These are phyloP conservation scores for Epistrophella euchroma DNA, from an alignment of 2,888 invertebrate species.

Conservation along the genomic window DNA sequence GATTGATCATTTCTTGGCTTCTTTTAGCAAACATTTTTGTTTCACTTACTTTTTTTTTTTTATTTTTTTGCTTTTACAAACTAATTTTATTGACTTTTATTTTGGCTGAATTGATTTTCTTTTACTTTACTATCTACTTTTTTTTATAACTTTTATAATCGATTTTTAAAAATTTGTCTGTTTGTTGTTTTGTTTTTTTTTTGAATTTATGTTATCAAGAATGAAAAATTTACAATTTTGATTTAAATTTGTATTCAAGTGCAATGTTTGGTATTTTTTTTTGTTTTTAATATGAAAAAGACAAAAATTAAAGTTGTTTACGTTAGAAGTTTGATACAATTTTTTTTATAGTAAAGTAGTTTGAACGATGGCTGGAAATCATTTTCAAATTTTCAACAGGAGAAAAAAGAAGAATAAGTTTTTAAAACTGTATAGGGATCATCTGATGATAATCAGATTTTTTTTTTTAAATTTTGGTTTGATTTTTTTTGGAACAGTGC, in stretches of 20 bases:
- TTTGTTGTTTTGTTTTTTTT: not conserved
- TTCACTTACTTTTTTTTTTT: not conserved
- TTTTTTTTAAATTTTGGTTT: too few relatives aligned
- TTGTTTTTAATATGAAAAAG: slow-evolving; percentile 36
- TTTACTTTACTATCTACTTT: slow-evolving; percentile 16
- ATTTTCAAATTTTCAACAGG: not conserved
- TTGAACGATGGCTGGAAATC: not conserved
- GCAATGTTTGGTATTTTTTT: slow-evolving; percentile 5
- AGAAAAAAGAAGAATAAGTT: not conserved
- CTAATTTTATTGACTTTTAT: slow-evolving; percentile 24
- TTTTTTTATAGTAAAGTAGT: slow-evolving; percentile 22
- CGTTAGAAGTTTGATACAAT: slow-evolving; percentile 39
- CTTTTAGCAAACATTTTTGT: not conserved
- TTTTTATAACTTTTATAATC: slow-evolving; percentile 7
- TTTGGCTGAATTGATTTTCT: slow-evolving; percentile 30
- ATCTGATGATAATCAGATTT: too few relatives aligned
- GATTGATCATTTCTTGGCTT: not conserved
- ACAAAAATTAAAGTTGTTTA: slow-evolving; percentile 13
- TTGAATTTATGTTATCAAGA: slow-evolving; percentile 9
- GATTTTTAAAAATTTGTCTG: slow-evolving; percentile 9
- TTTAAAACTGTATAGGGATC: too few relatives aligned
- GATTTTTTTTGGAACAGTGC: too few relatives aligned
- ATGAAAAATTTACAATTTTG: slow-evolving; percentile 60
- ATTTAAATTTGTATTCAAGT: slow-evolving; percentile 46
- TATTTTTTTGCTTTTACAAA: not conserved